Conservation (phyloP, 2,888 invertebrate species). For the Spodoptera littoralis region DNA sequence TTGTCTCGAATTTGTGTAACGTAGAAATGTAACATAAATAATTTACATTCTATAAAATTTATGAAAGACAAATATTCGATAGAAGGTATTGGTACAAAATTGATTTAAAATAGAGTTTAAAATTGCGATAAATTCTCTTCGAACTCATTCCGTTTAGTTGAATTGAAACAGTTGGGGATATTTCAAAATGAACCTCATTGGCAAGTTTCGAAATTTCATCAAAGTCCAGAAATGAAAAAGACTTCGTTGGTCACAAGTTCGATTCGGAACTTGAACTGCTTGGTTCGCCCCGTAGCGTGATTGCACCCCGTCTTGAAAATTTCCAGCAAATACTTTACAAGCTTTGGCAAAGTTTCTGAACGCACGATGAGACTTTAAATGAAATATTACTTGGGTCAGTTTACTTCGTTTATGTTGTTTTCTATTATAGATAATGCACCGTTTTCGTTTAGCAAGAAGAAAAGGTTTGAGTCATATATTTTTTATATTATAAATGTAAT, state of each 20-base stretch:
- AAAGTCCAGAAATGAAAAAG: conserved; percentile 74
- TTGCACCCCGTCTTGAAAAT: conserved; percentile 78
- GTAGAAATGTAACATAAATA: neutral
- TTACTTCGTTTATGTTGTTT: conserved; percentile 9
- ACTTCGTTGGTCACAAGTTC: conserved; percentile 76
- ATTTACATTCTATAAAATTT: too few species aligned
- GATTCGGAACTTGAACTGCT: conserved; percentile 73
- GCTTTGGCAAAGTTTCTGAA: conserved; percentile 55
- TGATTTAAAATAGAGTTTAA: neutral
- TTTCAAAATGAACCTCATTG: conserved; percentile 72
- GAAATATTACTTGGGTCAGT: conserved; percentile 57
- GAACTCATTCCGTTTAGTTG: conserved; percentile 26
- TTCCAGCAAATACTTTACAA: conserved; percentile 74
- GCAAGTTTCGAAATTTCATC: conserved; percentile 82
- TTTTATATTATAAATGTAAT: too few species aligned
- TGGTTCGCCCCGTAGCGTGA: conserved; percentile 77
- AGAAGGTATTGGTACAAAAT: too few species aligned
- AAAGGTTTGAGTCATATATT: neutral
- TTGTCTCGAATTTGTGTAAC: neutral
- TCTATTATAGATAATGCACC: conserved; percentile 13
- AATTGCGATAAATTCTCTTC: conserved; percentile 3
- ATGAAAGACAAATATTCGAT: neutral
- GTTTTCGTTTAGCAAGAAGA: neutral
- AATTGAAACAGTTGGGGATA: conserved; percentile 53
- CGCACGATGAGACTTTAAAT: conserved; percentile 58